phyloP scores from a whole-genome alignment of 2,888 invertebrate species.

The Coleophora deauratella region DNA sequence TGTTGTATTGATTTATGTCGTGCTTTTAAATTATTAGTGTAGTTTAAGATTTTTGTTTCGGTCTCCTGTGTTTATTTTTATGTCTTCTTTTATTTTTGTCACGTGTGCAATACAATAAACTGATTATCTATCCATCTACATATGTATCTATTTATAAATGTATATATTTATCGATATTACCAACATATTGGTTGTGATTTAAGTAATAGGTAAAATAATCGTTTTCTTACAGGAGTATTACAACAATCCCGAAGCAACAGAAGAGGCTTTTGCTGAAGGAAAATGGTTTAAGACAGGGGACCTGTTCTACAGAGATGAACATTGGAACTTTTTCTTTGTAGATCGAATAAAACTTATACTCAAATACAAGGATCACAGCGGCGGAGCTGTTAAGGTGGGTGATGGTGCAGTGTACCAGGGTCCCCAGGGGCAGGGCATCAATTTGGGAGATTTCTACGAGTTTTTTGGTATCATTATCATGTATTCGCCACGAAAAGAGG shows the following conservation, averaged over 20 bases:
- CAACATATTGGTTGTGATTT: too few species aligned
- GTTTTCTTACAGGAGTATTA: constrained; percentile 50
- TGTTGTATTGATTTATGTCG: neutral
- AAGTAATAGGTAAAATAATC: too few species aligned
- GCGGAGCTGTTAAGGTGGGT: constrained; percentile 25
- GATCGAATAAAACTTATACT: constrained; percentile 67
- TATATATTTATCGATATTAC: neutral
- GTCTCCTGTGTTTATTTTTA: neutral
- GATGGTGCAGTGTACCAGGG: too few species aligned
- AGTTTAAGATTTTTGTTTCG: neutral
- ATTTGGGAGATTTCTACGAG: too few species aligned
- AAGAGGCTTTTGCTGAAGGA: constrained; percentile 46
- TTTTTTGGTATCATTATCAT: too few species aligned
- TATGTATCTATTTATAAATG: too few species aligned
- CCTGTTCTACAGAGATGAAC: constrained; percentile 61
- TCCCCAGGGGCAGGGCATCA: too few species aligned
- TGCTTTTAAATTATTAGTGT: neutral
- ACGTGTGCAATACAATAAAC: too few species aligned
- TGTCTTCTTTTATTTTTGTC: too few species aligned
- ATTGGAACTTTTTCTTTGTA: constrained; percentile 55
- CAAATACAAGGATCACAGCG: constrained; percentile 64
- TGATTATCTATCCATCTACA: too few species aligned
- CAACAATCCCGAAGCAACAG: constrained; percentile 49
- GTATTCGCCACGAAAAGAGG: too few species aligned
- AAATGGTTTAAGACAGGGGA: constrained; percentile 70